These are phyloP conservation scores for Mimachlamys varia DNA, from an alignment of 2,888 invertebrate genomes.

Conservation along the genomic window DNA sequence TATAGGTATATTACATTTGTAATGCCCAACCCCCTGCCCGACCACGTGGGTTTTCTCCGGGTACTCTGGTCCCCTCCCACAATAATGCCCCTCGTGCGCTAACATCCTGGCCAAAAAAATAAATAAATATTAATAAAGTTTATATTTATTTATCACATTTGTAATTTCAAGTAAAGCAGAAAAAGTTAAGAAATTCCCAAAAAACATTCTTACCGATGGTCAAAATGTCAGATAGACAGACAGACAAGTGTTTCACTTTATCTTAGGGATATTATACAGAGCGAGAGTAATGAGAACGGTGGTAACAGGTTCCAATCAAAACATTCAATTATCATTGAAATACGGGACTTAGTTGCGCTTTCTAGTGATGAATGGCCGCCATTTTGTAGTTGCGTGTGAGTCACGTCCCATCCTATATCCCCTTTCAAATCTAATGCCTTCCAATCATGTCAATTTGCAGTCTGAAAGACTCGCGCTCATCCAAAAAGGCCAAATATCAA, in stretches of 20 bases:
- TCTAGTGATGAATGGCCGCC: conserved; percentile 5
- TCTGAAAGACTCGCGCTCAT: conserved; percentile 36
- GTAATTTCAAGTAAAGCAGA: no score
- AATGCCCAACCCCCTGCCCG: no score
- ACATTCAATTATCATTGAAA: conserved; percentile 24
- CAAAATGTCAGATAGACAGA: no score
- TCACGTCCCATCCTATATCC: neutral
- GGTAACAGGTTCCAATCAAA: neutral
- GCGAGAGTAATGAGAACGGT: neutral
- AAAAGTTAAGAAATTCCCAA: no score
- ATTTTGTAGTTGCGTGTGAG: conserved; percentile 11
- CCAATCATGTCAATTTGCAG: conserved; percentile 25
- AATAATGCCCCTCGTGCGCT: no score
- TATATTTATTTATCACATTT: no score
- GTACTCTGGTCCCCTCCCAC: no score
- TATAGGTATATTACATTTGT: no score
- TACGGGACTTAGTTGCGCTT: neutral
- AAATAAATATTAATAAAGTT: no score
- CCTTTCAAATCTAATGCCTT: conserved; percentile 11
- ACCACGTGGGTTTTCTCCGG: no score
- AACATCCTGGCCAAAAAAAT: no score
- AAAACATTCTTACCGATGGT: no score
- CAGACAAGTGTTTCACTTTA: neutral
- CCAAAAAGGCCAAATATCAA: conserved; percentile 34
- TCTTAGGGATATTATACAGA: neutral